Conservation (phyloP, 2,888 invertebrate species). For the Yponomeuta sedellus region DNA sequence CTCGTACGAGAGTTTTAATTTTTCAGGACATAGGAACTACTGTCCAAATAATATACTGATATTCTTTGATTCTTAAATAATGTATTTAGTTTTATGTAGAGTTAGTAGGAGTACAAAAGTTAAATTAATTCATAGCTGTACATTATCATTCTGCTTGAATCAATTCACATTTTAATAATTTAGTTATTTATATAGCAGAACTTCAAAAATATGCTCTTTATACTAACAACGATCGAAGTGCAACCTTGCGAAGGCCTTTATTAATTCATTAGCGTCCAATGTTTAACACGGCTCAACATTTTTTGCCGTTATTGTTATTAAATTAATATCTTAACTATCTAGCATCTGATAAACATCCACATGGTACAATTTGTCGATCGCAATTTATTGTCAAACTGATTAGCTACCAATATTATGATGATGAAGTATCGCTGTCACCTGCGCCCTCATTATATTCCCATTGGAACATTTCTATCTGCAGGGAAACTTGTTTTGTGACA, state of each 20-base stretch:
- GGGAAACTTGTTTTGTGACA: not conserved
- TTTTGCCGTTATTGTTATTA: constrained; percentile 28
- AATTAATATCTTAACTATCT: constrained; percentile 38
- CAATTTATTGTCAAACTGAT: not conserved
- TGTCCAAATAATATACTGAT: not conserved
- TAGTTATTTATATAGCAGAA: too few relatives aligned
- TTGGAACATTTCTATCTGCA: not conserved
- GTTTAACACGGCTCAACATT: constrained; percentile 9
- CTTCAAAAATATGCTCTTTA: not conserved
- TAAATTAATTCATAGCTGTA: not conserved
- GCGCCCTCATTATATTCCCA: constrained; percentile 12
- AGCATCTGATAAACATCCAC: constrained; percentile 1
- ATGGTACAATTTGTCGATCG: not conserved
- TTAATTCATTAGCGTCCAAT: constrained; percentile 8
- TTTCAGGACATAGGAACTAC: not conserved
- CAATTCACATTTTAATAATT: too few relatives aligned
- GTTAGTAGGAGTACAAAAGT: not conserved
- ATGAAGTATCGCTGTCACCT: not conserved
- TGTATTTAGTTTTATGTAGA: not conserved
- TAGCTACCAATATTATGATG: not conserved
- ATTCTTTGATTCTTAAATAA: not conserved
- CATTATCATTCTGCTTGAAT: too few relatives aligned
- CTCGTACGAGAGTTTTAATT: not conserved
- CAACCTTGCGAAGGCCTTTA: not conserved
- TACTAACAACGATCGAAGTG: not conserved